Conservation (phyloP, 2,113 vertebrate genomes). For the Tyto alba region DNA sequence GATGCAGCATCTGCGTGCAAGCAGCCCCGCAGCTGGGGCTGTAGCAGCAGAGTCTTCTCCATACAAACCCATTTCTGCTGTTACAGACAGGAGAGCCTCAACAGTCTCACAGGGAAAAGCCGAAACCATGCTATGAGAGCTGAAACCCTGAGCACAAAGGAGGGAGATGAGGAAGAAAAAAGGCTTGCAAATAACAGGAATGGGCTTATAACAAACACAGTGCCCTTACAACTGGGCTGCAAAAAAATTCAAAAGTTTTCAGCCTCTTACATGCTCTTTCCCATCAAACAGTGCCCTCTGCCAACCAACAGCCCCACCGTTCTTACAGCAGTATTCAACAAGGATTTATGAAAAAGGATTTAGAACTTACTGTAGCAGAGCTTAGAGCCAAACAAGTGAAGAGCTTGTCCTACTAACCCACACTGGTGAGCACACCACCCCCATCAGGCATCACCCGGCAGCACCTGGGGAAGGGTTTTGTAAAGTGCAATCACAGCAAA, state of each 20-base stretch:
- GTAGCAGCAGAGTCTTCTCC: neutral
- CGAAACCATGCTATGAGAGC: neutral
- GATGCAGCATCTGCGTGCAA: fast-evolving
- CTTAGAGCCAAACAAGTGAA: fast-evolving
- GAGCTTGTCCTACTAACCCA: fast-evolving
- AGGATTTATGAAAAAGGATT: fast-evolving
- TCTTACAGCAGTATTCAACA: neutral
- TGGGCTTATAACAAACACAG: neutral
- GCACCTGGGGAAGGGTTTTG: neutral
- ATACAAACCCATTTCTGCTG: neutral
- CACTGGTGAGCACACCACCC: fast-evolving
- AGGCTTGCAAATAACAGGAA: neutral
- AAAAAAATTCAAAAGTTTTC: neutral
- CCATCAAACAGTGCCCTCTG: neutral
- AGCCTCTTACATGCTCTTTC: neutral
- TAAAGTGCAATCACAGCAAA: neutral
- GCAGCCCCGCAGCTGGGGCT: neutral
- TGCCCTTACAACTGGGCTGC: neutral
- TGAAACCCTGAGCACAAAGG: neutral
- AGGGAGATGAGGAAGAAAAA: neutral
- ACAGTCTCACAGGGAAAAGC: neutral
- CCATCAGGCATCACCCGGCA: fast-evolving
- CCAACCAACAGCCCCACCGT: neutral
- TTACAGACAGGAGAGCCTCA: neutral
- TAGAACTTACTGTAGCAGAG: neutral